These are phyloP conservation scores for Scomber colias DNA, from an alignment of 2,113 vertebrate genomes.

Conservation along the genomic window DNA sequence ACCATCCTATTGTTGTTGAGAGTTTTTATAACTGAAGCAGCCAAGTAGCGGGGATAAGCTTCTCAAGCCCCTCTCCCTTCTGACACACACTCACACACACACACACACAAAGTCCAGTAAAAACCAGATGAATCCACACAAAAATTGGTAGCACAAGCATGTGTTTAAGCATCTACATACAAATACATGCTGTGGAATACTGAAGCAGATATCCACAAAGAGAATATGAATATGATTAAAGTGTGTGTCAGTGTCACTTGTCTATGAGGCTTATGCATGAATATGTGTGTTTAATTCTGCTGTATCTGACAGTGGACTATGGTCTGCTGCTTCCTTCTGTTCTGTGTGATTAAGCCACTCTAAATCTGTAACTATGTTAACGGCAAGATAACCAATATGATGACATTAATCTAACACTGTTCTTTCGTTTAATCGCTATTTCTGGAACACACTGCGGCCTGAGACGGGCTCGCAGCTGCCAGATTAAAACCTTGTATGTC, in stretches of 20 bases:
- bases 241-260: background rate
- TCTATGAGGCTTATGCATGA: constrained; percentile 7
- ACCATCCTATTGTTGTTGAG: constrained; percentile 34
- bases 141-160: background rate
- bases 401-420: constrained; percentile 37
- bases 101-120: background rate
- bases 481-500: constrained; percentile 15
- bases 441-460: background rate
- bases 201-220: background rate
- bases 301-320: background rate
- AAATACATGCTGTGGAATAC: constrained; percentile 11
- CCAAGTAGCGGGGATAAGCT: constrained; percentile 53
- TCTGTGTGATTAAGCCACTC: constrained; percentile 26
- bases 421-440: constrained; percentile 30
- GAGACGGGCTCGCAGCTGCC: constrained; percentile 6
- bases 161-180: constrained; percentile 20
- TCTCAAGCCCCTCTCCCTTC: constrained; percentile 18
- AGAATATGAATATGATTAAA: background rate
- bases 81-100: constrained; percentile 29
- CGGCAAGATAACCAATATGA: constrained; percentile 20
- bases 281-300: constrained; percentile 20
- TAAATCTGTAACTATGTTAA: constrained; percentile 5
- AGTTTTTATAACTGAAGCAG: constrained; percentile 41
- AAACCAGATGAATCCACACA: constrained; percentile 19
- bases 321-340: constrained; percentile 21